Conservation (phyloP, 37 sponge, comb jelly and placozoan species). For the Halisarca cf. caerulea region DNA sequence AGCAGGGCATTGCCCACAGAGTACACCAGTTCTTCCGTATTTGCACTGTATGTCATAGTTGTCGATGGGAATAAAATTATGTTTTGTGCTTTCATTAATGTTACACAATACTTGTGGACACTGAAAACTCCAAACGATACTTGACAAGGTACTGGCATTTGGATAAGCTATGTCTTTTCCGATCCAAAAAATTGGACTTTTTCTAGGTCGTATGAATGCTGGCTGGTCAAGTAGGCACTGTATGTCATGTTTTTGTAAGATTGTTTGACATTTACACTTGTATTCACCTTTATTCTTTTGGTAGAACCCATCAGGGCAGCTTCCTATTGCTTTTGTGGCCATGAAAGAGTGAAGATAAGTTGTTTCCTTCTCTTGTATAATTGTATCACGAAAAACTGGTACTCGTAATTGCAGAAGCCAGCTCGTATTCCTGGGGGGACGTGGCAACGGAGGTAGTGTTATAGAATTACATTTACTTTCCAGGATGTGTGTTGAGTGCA, state of each 20-base stretch:
- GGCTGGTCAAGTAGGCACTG: not conserved
- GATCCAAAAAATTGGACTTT: too few species aligned
- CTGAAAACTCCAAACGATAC: not conserved
- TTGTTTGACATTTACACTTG: not conserved
- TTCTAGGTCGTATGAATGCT: not conserved
- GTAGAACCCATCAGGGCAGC: too few species aligned
- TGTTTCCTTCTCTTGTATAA: too few species aligned
- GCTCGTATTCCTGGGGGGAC: not conserved
- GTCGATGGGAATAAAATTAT: constrained; percentile 12
- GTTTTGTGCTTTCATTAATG: not conserved
- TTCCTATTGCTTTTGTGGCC: too few species aligned
- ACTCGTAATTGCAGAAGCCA: not conserved
- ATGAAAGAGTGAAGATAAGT: too few species aligned
- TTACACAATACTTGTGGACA: not conserved
- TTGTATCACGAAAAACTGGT: not conserved
- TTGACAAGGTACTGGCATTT: not conserved
- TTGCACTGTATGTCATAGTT: constrained; percentile 42
- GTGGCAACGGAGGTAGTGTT: not conserved
- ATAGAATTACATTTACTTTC: not conserved
- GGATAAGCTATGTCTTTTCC: too few species aligned
- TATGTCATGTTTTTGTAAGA: not conserved
- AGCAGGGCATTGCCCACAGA: constrained; percentile 42
- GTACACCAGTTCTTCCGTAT: constrained; percentile 31
- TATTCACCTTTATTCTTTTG: too few species aligned
- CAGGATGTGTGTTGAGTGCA: not conserved